Percentiles rank a stretch among this genome's conserved stretches.
phyloP scores from a whole-genome alignment of 2,113 vertebrate species.

The Pangasianodon hypophthalmus region DNA sequence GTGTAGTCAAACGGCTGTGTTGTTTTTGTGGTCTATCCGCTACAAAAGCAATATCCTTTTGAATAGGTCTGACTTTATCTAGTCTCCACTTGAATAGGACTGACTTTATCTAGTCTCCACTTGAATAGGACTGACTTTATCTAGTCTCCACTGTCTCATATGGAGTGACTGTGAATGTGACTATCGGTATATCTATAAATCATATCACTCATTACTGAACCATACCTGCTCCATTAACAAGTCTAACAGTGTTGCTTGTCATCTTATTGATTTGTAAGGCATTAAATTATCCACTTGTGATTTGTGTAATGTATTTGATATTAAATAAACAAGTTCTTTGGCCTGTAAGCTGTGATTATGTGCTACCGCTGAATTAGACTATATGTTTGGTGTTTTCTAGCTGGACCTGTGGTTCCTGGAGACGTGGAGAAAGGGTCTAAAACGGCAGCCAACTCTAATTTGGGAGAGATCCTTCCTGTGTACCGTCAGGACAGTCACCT shows the following conservation, averaged over 20 bases:
- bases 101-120: background rate
- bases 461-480: conserved; percentile 89
- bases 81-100: background rate
- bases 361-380: background rate
- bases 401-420: conserved; percentile 83
- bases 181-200: background rate
- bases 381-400: conserved; percentile 15
- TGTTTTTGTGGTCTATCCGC: background rate
- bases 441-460: conserved; percentile 76
- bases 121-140: background rate
- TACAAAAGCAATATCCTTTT: background rate
- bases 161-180: background rate
- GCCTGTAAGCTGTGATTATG: background rate
- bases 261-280: background rate
- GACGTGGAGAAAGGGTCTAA: conserved; percentile 93
- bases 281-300: background rate
- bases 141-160: background rate
- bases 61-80: background rate
- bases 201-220: background rate
- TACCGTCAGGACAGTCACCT: conserved; percentile 93
- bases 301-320: background rate
- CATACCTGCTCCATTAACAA: background rate
- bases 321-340: background rate
- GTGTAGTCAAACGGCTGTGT: background rate
- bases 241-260: background rate